phyloP scores from a whole-genome alignment of 2,888 invertebrate genomes.

The Cephus runcator region DNA sequence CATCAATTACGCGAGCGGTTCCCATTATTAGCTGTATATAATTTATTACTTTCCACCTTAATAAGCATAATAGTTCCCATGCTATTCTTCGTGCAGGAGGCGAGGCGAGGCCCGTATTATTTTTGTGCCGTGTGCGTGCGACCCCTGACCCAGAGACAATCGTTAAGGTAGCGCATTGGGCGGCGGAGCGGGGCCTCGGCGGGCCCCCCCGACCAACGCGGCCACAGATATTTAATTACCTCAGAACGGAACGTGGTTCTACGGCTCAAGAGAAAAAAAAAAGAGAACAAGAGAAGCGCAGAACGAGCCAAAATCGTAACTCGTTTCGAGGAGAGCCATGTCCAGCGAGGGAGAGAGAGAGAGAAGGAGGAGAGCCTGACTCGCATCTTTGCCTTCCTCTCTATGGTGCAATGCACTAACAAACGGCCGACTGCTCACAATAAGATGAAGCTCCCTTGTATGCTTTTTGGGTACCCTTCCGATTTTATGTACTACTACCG shows the following conservation, averaged over 20 bases:
- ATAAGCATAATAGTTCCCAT: constrained; percentile 65
- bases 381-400: not conserved
- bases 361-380: constrained; percentile 6
- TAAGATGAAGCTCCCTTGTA: constrained; percentile 20
- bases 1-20: constrained; percentile 59
- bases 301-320: constrained; percentile 41
- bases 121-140: constrained; percentile 42
- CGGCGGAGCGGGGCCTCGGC: constrained; percentile 26
- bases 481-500: constrained; percentile 19
- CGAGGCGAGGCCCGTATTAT: constrained; percentile 22
- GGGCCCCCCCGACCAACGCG: constrained; percentile 31
- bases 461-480: constrained; percentile 28
- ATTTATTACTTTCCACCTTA: constrained; percentile 65
- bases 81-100: constrained; percentile 44
- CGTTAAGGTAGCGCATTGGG: constrained; percentile 62
- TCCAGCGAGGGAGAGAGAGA: not conserved
- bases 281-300: constrained; percentile 24
- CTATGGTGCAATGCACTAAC: no score
- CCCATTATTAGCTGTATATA: constrained; percentile 61
- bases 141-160: constrained; percentile 62
- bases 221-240: constrained; percentile 58
- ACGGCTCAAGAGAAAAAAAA: not conserved
- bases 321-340: constrained; percentile 29
- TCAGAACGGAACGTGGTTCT: constrained; percentile 21
- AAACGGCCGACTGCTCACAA: no score